A percentile compares a stretch with the other conserved stretches of the same genome.
These are phyloP conservation scores for Cochlearius cochlearius DNA, from an alignment of 2,113 vertebrate species.

Conservation along the genomic window DNA sequence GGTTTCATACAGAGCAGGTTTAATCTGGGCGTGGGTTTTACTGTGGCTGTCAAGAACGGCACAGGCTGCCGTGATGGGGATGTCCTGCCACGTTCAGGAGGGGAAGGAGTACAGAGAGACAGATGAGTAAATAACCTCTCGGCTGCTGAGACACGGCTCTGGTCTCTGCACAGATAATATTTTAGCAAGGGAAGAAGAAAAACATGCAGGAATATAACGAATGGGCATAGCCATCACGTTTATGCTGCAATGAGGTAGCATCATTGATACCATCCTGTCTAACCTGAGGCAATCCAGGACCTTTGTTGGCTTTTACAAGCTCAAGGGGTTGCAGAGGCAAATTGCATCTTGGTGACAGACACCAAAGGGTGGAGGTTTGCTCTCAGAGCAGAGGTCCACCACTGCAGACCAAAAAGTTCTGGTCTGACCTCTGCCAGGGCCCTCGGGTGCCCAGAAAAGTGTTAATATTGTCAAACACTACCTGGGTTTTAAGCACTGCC, in stretches of 20 bases:
- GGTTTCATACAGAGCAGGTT: not conserved
- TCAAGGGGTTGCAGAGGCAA: not conserved
- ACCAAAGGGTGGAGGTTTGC: not conserved
- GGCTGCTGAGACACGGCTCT: not conserved
- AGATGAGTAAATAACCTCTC: not conserved
- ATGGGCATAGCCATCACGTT: not conserved
- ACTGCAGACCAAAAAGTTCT: not conserved
- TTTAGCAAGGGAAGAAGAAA: not conserved
- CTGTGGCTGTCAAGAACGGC: not conserved
- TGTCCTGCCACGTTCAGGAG: not conserved
- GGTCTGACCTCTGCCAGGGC: not conserved
- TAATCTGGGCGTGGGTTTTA: not conserved
- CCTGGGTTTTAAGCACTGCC: not conserved
- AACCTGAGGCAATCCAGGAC: not conserved
- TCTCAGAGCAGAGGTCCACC: not conserved
- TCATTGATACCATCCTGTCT: not conserved
- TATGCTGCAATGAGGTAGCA: not conserved
- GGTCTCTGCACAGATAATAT: not conserved
- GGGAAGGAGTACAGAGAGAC: not conserved
- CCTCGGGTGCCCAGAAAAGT: not conserved
- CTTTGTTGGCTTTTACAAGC: not conserved
- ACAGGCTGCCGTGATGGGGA: rapidly evolving
- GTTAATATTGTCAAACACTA: not conserved
- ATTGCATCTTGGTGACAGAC: not conserved
- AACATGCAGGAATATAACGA: not conserved